Conservation (phyloP, 2,113 vertebrate genomes). For the Elachura formosa region DNA sequence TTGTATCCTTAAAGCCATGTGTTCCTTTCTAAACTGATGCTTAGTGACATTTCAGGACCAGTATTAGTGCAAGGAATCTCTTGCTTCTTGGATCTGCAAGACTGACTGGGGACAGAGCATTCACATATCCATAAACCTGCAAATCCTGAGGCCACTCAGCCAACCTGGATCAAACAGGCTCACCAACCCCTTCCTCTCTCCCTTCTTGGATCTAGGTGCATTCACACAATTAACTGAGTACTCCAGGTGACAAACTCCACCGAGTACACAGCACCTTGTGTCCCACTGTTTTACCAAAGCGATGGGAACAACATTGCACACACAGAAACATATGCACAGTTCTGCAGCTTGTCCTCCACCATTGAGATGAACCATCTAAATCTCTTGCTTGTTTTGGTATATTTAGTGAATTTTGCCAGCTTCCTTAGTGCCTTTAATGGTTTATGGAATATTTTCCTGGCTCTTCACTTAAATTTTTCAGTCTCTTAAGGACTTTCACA, state of each 20-base stretch:
- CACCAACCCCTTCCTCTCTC: not conserved
- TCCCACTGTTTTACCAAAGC: not conserved
- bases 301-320: not conserved
- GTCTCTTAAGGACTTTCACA: not conserved
- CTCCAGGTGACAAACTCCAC: not conserved
- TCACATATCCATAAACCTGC: not conserved
- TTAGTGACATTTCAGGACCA: not conserved
- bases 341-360: not conserved
- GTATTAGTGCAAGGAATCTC: not conserved
- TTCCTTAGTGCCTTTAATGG: not conserved
- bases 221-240: not conserved
- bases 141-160: not conserved
- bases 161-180: not conserved
- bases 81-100: not conserved
- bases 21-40: not conserved
- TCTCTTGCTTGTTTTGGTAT: not conserved
- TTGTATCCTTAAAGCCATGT: accelerated
- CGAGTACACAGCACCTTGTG: not conserved
- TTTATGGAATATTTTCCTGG: not conserved
- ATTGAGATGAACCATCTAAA: not conserved
- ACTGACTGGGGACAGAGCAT: not conserved
- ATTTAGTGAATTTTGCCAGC: not conserved
- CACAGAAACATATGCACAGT: not conserved
- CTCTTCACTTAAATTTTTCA: not conserved
- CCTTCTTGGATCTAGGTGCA: not conserved